Conservation (phyloP, 2,888 invertebrate genomes). For the Pachliopta kotzebuea region DNA sequence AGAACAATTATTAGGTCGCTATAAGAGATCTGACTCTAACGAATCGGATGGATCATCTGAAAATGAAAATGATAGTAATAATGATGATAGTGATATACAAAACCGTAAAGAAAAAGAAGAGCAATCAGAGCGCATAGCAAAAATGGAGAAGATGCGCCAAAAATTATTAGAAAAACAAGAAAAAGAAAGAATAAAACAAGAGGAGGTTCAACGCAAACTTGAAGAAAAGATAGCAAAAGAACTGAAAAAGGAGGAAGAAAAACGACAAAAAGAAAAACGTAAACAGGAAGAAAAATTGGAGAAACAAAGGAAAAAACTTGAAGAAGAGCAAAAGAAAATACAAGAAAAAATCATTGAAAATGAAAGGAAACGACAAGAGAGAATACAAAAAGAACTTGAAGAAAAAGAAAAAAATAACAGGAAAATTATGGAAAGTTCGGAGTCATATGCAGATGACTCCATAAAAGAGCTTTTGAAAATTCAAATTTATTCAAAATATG, state of each 20-base stretch:
- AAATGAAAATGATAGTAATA: conserved; percentile 36
- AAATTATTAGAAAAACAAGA: conserved; percentile 48
- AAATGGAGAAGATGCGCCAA: conserved; percentile 40
- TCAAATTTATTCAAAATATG: conserved; percentile 61
- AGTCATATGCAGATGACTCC: conserved; percentile 49
- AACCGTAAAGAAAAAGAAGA: conserved; percentile 35
- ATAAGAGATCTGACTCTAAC: conserved; percentile 49
- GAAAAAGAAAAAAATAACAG: conserved; percentile 47
- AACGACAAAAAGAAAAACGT: conserved; percentile 42
- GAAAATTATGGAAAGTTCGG: conserved; percentile 39
- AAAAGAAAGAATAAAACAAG: conserved; percentile 37
- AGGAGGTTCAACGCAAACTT: conserved; percentile 45
- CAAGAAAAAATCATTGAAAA: conserved; percentile 39
- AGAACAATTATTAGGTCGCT: conserved; percentile 44
- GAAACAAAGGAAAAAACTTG: conserved; percentile 44
- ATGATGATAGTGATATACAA: conserved; percentile 36
- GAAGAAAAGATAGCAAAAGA: conserved; percentile 44
- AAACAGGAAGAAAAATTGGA: conserved; percentile 49
- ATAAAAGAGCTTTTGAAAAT: conserved; percentile 65
- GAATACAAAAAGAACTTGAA: conserved; percentile 39
- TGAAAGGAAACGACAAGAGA: conserved; percentile 40
- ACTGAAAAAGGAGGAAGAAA: conserved; percentile 42
- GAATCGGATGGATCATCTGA: conserved; percentile 49
- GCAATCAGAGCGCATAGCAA: conserved; percentile 40
- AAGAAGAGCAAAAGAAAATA: conserved; percentile 44